phyloP scores from a whole-genome alignment of 2,888 invertebrate genomes.

The Chymomyza amoena region DNA sequence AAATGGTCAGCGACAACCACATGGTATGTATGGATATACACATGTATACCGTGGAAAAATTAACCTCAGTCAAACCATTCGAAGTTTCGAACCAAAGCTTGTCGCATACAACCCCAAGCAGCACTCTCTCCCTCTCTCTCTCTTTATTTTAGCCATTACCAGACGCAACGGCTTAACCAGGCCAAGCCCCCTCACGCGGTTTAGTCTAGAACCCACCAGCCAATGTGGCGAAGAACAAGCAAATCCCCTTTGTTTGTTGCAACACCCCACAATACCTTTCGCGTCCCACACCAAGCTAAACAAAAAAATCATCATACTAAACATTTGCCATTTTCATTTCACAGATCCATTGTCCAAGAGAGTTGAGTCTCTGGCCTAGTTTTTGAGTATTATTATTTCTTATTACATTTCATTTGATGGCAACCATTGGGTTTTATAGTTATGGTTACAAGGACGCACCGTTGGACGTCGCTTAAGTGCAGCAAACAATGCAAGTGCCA shows the following conservation, averaged over 20 bases:
- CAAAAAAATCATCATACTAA: background rate
- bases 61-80: background rate
- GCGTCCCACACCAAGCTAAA: background rate
- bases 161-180: background rate
- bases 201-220: conserved; percentile 1
- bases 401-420: conserved; percentile 42
- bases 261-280: background rate
- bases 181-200: conserved; percentile 5
- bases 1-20: conserved; percentile 43
- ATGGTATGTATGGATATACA: background rate
- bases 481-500: conserved; percentile 15
- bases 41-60: conserved; percentile 3
- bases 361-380: background rate
- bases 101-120: conserved; percentile 48
- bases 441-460: conserved; percentile 57
- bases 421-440: conserved; percentile 11
- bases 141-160: conserved; percentile 28
- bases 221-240: conserved; percentile 28
- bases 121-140: conserved; percentile 22
- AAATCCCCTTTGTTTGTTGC: conserved; percentile 14
- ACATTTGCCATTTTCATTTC: conserved; percentile 3
- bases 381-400: conserved; percentile 49
- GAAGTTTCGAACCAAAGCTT: background rate
- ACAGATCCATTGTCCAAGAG: background rate
- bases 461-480: conserved; percentile 25